Percentiles rank a stretch among this genome's conserved stretches.
phyloP scores from a whole-genome alignment of 2,113 vertebrate species.

The Cyprinodon tularosa region DNA sequence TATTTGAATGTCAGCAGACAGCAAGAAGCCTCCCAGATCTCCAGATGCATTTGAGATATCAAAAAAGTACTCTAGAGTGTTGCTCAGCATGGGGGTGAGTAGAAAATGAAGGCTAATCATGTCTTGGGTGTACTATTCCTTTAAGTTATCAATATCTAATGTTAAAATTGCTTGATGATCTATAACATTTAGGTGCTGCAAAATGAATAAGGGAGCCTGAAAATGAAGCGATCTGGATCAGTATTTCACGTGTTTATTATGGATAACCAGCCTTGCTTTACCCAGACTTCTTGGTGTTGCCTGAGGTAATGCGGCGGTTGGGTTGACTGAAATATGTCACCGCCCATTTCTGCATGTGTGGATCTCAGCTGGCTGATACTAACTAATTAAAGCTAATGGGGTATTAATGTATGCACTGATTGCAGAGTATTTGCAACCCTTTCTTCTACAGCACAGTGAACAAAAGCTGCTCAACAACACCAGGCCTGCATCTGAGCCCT shows the following conservation, averaged over 20 bases:
- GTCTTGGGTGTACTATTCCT: too few species aligned
- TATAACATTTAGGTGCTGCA: not conserved
- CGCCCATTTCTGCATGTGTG: not conserved
- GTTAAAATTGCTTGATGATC: not conserved
- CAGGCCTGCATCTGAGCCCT: conserved; percentile 51
- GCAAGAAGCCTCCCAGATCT: too few species aligned
- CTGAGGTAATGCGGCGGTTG: conserved; percentile 19
- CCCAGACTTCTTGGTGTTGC: conserved; percentile 27
- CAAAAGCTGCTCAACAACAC: conserved; percentile 58
- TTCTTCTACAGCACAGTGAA: conserved; percentile 19
- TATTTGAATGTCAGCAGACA: too few species aligned
- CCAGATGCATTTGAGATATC: too few species aligned
- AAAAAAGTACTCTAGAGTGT: too few species aligned
- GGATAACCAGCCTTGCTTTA: conserved; percentile 44
- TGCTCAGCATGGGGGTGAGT: too few species aligned
- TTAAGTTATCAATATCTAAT: not conserved
- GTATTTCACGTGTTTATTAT: conserved; percentile 8
- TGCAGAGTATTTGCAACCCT: conserved; percentile 5
- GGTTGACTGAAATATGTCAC: conserved; percentile 19
- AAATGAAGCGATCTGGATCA: not conserved
- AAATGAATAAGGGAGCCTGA: not conserved
- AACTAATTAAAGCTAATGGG: conserved; percentile 46
- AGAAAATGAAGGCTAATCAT: too few species aligned
- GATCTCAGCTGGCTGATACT: conserved; percentile 54
- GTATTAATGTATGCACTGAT: conserved; percentile 38